Evolutionary conservation across 2,113 vertebrate species (phyloP), one percentile per base, ranked within the genome.

Genomic region (Chlorocebus sabaeus): DNA sequence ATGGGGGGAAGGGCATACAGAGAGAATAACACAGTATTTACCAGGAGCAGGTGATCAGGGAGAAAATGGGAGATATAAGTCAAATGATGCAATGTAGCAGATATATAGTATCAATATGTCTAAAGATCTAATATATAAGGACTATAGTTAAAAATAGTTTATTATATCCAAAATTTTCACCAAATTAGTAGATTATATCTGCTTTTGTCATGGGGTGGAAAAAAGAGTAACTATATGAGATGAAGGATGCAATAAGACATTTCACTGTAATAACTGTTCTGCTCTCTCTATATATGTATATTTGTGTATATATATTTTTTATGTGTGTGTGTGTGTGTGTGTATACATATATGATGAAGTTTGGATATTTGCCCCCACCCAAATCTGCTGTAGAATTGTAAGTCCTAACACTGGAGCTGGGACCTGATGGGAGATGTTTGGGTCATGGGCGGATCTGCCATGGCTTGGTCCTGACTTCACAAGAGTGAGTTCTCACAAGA

Each of bases 301-400:
- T 50, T 0, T 50, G 48, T 50, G 11, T 48, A 0, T 11, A 0
- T 48, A 3, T 48, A 12, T 48, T 50, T n/a, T n/a, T n/a, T n/a
- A n/a, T n/a, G n/a, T n/a, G n/a, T n/a, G 9, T 14, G 0, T 50
- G 48, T 13, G 48, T 50, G 48, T 50, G 48, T 61, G 0, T 61
- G 0, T 59, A 59, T 12, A 61, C 48, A 50, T 50, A 61, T 61
- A 4, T 12, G 9, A 61, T 27, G 30, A 14, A 30, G 12, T 64
- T 64, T 64, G 27, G 61, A 30, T 64, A 14, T 64, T 64, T 32
- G 61, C 32, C 27, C 12, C 27, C 12, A 64, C 5, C 11, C 12
- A 64, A 64, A 64, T 14, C 61, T 64, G 27, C 30, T 32, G 5
- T 32, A 32, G 61, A 64, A 64, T 13, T 30, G 4, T 64, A 64